Base-by-base conservation (phyloP, 2,113 vertebrate genomes). In the Eleginops maclovinus region DNA sequence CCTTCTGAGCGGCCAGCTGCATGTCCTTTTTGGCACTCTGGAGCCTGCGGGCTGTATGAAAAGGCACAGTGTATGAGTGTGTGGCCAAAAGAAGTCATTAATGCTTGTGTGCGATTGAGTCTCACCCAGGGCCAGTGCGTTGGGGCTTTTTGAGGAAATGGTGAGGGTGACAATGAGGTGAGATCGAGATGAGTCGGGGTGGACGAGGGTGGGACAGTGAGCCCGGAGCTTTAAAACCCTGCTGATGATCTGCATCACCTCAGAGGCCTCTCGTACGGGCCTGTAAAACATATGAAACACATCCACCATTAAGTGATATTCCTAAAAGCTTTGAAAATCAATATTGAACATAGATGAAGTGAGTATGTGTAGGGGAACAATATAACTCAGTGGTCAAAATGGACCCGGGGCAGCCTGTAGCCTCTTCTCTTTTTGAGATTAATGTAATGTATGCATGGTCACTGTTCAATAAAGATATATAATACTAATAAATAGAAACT, bases 151-250 rank as follows among this genome's bases (percentile, higher is more conserved):
- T 64, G 93, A 85, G 22, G 92, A 95, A 73, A 95, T 60, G 1
- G 93, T 95, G 75, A 96, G 81, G 0, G 94, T 96, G 21, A 97
- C 82, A 0, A 97, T 85, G 79, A 97, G 93, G 87, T 97, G 97
- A 28, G 96, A 97, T 54, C 96, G 93, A 3, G 96, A 97, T 0
- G 96, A 97, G 73, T 95, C 90, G 3, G 87, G 66, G 14, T 97
- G 97, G 51, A 97, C 90, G 4, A 94, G 75, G 0, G 96, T 97
- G 79, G 96, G 93, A 21, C 94, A 94, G 0, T 76, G 93, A 13
- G 88, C 90, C 82, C 96, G 86, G 75, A 94, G 90, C 84, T 81
- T 92, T 41, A 95, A 62, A 9, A 94, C 89, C 4, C 78, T 72
- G 2, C 71, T 83, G 28, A 97, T 85, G 0, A 96, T 75, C 64